Percentiles rank a stretch among this genome's conserved stretches.
Evolutionary conservation across 2,888 invertebrate genomes (phyloP).

Genomic region (Stegana nigrithorax): DNA sequence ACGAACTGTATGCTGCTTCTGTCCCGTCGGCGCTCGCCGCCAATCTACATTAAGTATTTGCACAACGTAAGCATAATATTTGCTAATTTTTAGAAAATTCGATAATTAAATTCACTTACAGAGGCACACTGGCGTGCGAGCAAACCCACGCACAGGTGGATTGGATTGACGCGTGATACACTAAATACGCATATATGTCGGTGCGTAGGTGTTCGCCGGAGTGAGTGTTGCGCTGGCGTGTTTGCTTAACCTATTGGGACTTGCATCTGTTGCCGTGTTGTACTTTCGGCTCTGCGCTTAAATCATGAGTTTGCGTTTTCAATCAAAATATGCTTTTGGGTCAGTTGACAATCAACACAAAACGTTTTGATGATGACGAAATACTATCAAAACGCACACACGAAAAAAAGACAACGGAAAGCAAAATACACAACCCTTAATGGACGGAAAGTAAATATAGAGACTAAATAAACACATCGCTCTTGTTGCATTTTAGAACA

Average conservation of each 20-base stretch:
- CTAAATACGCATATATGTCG: neutral
- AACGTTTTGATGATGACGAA: neutral
- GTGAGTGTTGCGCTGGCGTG: neutral
- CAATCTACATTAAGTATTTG: neutral
- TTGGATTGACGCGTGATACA: too few species aligned
- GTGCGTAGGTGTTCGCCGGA: too few species aligned
- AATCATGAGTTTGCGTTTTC: slow-evolving; percentile 1
- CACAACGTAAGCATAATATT: slow-evolving; percentile 41
- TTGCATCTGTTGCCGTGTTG: neutral
- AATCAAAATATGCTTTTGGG: neutral
- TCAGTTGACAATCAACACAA: neutral
- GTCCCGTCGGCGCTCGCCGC: neutral
- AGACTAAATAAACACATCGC: too few species aligned
- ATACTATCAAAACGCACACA: too few species aligned
- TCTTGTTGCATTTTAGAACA: too few species aligned
- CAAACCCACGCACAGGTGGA: too few species aligned
- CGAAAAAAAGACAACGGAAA: too few species aligned
- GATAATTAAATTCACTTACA: slow-evolving; percentile 15
- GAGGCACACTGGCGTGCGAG: too few species aligned
- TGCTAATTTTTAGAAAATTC: slow-evolving; percentile 40
- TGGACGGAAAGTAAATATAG: too few species aligned
- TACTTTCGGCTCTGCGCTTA: neutral
- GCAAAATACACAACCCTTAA: too few species aligned
- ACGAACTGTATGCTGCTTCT: slow-evolving; percentile 33
- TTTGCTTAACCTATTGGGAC: neutral